These are phyloP conservation scores for Cinclus mexicanus DNA, from an alignment of 2,113 vertebrate genomes.

Conservation along the genomic window DNA sequence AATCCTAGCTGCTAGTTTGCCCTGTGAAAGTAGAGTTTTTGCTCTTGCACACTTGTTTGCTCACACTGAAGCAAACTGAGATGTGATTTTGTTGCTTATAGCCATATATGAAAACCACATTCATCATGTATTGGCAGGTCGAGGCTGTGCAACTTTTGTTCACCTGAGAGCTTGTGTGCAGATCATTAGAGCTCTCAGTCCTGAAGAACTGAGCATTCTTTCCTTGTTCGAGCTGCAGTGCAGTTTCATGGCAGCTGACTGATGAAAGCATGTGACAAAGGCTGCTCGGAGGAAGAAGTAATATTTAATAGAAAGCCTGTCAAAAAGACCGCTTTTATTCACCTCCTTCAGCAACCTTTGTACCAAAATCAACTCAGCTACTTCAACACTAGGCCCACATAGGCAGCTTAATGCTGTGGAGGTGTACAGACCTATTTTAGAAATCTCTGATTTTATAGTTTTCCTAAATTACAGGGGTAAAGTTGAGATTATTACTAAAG, in stretches of 20 bases:
- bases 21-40: background rate
- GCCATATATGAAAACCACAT: background rate
- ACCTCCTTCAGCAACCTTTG: background rate
- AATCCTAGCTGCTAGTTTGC: background rate
- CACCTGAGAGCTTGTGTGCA: background rate
- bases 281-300: background rate
- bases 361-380: background rate
- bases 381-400: background rate
- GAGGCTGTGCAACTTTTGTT: background rate
- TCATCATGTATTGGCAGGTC: background rate
- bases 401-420: background rate
- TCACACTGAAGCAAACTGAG: background rate
- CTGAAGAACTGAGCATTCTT: background rate
- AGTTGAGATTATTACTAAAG: conserved; percentile 21
- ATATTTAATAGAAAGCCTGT: background rate
- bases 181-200: background rate
- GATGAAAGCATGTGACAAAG: background rate
- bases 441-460: conserved; percentile 21
- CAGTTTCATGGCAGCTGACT: background rate
- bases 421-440: conserved; percentile 31
- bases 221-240: background rate
- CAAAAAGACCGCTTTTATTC: background rate
- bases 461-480: conserved; percentile 42
- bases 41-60: background rate
- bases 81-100: fast-evolving